Evolutionary conservation across 1,140 invertebrate genomes (phyloP).

Genomic region (Diorhabda sublineata): DNA sequence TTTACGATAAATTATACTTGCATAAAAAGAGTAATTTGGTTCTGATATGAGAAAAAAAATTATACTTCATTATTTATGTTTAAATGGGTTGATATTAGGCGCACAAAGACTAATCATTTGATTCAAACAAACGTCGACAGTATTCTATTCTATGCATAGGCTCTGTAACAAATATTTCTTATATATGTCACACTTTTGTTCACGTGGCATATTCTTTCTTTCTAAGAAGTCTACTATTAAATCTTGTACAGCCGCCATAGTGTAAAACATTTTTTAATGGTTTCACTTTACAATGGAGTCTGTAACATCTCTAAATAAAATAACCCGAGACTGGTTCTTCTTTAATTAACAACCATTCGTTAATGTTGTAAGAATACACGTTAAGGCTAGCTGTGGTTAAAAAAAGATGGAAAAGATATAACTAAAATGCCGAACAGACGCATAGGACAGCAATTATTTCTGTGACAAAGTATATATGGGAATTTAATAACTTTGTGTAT

Average conservation of each 20-base stretch:
- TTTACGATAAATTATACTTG: no score
- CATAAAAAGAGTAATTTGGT: no score
- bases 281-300: constrained; percentile 21
- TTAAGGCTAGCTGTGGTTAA: constrained; percentile 19
- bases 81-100: no score
- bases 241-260: constrained; percentile 8
- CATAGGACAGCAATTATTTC: constrained; percentile 12
- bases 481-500: constrained; percentile 5
- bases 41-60: no score
- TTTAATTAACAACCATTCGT: constrained; percentile 35
- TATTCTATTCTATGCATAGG: no score
- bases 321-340: constrained; percentile 34
- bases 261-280: constrained; percentile 18
- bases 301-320: constrained; percentile 31
- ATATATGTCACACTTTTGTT: background rate
- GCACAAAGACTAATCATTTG: no score
- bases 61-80: no score
- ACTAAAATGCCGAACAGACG: background rate
- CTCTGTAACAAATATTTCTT: no score
- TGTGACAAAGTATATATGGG: constrained; percentile 15
- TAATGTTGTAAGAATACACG: constrained; percentile 32
- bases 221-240: background rate
- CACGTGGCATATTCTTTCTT: background rate
- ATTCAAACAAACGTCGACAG: no score
- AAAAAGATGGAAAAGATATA: constrained; percentile 17